phyloP scores from a whole-genome alignment of 2,888 invertebrate species.

The Agriopis marginaria region DNA sequence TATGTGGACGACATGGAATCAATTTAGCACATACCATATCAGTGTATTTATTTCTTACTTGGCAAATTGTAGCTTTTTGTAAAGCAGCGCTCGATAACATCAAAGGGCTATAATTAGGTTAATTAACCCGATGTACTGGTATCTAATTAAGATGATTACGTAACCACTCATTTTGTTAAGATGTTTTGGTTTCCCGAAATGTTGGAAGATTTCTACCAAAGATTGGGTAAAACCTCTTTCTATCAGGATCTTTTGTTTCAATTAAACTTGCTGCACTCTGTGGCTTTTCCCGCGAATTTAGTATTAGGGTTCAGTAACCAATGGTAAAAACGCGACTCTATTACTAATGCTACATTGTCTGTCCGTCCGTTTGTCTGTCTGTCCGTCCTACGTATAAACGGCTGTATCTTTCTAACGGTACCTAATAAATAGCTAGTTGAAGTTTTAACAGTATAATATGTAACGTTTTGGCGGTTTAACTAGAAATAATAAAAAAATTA shows the following conservation, averaged over 20 bases:
- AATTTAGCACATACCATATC: too few species aligned
- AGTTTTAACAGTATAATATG: too few species aligned
- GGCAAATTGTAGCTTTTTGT: neutral
- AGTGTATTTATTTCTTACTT: conserved; percentile 1
- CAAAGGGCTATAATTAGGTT: conserved; percentile 18
- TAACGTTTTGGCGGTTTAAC: too few species aligned
- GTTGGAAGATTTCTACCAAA: neutral
- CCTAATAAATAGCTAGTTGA: too few species aligned
- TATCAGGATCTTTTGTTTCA: neutral
- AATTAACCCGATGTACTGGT: conserved; percentile 11
- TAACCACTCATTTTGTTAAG: conserved; percentile 16
- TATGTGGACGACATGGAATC: too few species aligned
- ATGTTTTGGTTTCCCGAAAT: conserved; percentile 1
- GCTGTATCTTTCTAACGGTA: too few species aligned
- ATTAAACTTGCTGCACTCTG: neutral
- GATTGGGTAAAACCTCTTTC: neutral
- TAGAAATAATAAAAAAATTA: too few species aligned
- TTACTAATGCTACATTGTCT: too few species aligned
- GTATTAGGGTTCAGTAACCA: too few species aligned
- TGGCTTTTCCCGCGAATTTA: neutral
- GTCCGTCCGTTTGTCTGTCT: too few species aligned
- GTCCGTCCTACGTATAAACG: too few species aligned
- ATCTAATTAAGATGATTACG: conserved; percentile 24
- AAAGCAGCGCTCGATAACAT: conserved; percentile 7
- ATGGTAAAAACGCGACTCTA: too few species aligned